phyloP scores from a whole-genome alignment of 1,140 invertebrate genomes.

The Neodiprion lecontei region DNA sequence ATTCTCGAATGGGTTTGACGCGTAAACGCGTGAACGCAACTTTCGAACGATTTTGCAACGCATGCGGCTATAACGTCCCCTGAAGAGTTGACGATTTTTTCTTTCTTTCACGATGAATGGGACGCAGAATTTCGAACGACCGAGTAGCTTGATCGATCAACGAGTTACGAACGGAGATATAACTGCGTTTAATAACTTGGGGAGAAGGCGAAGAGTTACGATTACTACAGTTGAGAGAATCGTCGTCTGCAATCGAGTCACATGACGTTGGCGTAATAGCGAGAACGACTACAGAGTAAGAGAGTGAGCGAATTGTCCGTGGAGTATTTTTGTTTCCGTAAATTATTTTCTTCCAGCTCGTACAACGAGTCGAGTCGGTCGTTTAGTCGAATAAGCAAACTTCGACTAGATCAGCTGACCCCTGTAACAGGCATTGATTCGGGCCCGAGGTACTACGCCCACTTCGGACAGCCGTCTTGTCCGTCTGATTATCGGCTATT shows the following conservation, averaged over 20 bases:
- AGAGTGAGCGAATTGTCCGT: too few relatives aligned
- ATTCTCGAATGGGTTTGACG: neutral
- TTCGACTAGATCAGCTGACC: constrained; percentile 51
- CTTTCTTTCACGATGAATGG: too few relatives aligned
- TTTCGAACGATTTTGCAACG: too few relatives aligned
- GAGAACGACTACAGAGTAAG: too few relatives aligned
- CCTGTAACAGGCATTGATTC: constrained; percentile 19
- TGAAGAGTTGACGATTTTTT: too few relatives aligned
- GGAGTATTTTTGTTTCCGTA: neutral
- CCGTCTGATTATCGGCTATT: constrained; percentile 6
- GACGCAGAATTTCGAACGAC: too few relatives aligned
- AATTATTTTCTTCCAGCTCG: neutral
- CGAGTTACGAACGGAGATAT: too few relatives aligned
- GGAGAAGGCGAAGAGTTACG: too few relatives aligned
- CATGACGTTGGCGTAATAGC: constrained; percentile 39
- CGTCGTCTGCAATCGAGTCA: constrained; percentile 45
- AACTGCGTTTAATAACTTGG: too few relatives aligned
- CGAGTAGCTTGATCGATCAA: too few relatives aligned
- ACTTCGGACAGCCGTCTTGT: constrained; percentile 24
- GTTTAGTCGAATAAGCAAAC: neutral
- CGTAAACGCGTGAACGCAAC: neutral
- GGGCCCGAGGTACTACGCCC: constrained; percentile 57
- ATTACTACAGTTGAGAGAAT: neutral
- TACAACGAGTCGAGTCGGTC: too few relatives aligned
- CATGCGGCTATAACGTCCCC: too few relatives aligned